Evolutionary conservation across 2,797 vertebrate species (phyloP).

Genomic region (Spinibarbus caldwelli): DNA sequence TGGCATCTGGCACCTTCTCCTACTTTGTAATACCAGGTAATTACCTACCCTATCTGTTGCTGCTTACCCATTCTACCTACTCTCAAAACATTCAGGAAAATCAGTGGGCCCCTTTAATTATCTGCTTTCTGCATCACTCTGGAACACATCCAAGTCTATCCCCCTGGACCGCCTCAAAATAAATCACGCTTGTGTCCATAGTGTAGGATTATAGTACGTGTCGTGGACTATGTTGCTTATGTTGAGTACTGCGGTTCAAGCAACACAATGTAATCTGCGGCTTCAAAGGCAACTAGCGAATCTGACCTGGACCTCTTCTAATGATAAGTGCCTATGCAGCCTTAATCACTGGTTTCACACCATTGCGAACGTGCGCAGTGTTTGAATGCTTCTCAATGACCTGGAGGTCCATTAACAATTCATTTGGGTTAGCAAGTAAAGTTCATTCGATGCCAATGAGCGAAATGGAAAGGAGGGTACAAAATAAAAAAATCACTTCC

Average conservation of each 20-base stretch:
- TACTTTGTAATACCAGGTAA: conserved; percentile 59
- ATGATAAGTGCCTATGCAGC: conserved; percentile 55
- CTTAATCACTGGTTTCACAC: conserved; percentile 54
- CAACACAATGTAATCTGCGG: conserved; percentile 43
- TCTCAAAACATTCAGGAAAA: conserved; percentile 55
- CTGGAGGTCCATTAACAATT: conserved; percentile 57
- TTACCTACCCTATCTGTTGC: conserved; percentile 63
- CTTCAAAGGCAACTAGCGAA: conserved; percentile 45
- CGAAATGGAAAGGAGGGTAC: conserved; percentile 55
- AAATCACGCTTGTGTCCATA: conserved; percentile 51
- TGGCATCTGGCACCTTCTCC: conserved; percentile 60
- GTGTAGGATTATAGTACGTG: conserved; percentile 20
- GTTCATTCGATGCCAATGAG: conserved; percentile 60
- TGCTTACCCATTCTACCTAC: conserved; percentile 58
- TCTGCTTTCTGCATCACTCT: conserved; percentile 49
- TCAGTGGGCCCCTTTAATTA: conserved; percentile 59
- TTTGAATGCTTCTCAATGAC: conserved; percentile 45
- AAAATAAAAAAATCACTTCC: conserved; percentile 56
- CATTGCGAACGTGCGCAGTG: conserved; percentile 50
- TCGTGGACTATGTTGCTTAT: conserved; percentile 46
- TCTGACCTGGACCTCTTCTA: conserved; percentile 56
- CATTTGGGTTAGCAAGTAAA: conserved; percentile 57
- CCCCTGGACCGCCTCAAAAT: conserved; percentile 56
- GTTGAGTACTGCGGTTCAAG: conserved; percentile 33
- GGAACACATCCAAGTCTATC: conserved; percentile 39